Percentiles rank a stretch among this genome's conserved stretches.
Conservation (phyloP, 2,797 vertebrate species). For the Crocodylus rhombifer region DNA sequence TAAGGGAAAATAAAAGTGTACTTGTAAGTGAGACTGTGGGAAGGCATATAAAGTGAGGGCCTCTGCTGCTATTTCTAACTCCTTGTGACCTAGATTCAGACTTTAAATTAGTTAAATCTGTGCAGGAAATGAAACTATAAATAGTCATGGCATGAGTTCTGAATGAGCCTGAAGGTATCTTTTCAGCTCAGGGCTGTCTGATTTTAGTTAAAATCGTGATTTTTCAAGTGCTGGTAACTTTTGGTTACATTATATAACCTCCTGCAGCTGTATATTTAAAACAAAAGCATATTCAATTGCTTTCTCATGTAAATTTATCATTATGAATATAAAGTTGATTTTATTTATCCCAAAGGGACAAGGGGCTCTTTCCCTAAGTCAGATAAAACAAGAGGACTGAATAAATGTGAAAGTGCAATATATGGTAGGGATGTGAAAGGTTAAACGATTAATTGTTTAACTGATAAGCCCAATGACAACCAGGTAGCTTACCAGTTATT, state of each 20-base stretch:
- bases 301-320: neutral
- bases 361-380: neutral
- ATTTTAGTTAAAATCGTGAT: neutral
- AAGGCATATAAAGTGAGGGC: neutral
- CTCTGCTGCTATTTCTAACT: neutral
- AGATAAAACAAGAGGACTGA: neutral
- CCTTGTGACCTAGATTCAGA: neutral
- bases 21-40: neutral
- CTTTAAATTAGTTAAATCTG: neutral
- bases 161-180: neutral
- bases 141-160: neutral
- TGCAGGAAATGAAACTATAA: accelerated
- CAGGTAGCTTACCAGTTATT: too few species aligned
- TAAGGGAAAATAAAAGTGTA: accelerated
- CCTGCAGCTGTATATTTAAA: neutral
- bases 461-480: too few species aligned
- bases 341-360: neutral
- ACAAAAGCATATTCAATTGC: neutral
- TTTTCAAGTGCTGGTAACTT: neutral
- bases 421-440: too few species aligned
- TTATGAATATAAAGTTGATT: neutral
- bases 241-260: neutral
- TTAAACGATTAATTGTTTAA: too few species aligned
- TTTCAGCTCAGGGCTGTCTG: neutral
- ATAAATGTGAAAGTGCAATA: too few species aligned